These are phyloP conservation scores for Hyppa rectilinea DNA, from an alignment of 2,888 invertebrate genomes.

Conservation along the genomic window DNA sequence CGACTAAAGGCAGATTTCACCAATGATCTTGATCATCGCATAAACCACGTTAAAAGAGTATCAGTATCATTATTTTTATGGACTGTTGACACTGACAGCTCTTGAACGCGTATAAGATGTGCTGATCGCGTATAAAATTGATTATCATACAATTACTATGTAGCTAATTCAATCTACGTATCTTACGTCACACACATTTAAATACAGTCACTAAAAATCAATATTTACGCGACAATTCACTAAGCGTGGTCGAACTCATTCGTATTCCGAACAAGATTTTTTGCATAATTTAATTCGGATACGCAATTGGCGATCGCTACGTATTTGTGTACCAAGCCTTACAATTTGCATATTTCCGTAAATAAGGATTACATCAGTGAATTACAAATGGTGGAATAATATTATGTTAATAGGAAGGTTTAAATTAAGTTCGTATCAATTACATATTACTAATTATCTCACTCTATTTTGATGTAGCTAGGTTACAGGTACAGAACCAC, in stretches of 20 bases:
- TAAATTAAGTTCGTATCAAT: neutral
- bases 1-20: too few species aligned
- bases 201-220: neutral
- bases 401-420: slow-evolving; percentile 8
- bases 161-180: neutral
- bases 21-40: too few species aligned
- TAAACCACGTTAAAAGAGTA: too few species aligned
- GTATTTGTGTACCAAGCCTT: slow-evolving; percentile 35
- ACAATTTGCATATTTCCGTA: slow-evolving; percentile 53
- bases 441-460: slow-evolving; percentile 3
- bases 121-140: too few species aligned
- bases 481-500: too few species aligned
- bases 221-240: slow-evolving; percentile 7
- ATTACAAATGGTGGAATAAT: slow-evolving; percentile 34
- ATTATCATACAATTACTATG: neutral
- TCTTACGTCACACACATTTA: neutral
- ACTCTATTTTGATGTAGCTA: neutral
- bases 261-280: slow-evolving; percentile 30
- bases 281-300: slow-evolving; percentile 33
- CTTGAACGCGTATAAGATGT: too few species aligned
- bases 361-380: slow-evolving; percentile 56
- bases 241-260: slow-evolving; percentile 12
- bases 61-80: too few species aligned
- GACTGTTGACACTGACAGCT: too few species aligned
- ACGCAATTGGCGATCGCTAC: slow-evolving; percentile 24